Evolutionary conservation across 2,797 vertebrate genomes (phyloP), one percentile per base, ranked within the genome.

Genomic region (Pitangus sulphuratus): DNA sequence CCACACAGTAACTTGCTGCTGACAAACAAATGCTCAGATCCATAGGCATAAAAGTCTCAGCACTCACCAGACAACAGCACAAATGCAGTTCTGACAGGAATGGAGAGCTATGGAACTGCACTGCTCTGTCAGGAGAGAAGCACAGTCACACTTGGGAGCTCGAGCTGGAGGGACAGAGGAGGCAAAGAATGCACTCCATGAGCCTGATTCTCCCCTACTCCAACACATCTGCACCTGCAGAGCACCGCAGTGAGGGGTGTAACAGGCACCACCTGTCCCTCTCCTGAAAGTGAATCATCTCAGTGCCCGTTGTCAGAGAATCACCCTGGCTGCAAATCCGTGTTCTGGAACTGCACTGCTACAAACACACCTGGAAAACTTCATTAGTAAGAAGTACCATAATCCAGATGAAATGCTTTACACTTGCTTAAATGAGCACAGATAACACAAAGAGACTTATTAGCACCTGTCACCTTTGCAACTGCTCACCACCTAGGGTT

Each of bases 131-230:
- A 84, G 39, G 45, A 61, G 44, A 72, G 17, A 22, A 33, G 44
- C 31, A 37, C 5, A 3, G 53, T 48, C 2, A 3, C 14, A 5
- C 30, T 25, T 0, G 0, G 30, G 58, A 30, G 33, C 30, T 35
- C 30, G 17, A 42, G 15, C 2, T 1, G 10, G 3, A 8, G 8
- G 10, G 12, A 25, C 11, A 31, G n/a, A 6, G 13, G 24, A 85
- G 17, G 18, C 72, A 26, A 17, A 54, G 15, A 51, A 25, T 2
- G 2, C 18, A 30, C 15, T 37, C 26, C 42, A 17, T 5, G 56
- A 70, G n/a, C 70, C 74, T 71, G 61, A 53, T 22, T 75, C 15
- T 47, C 13, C 30, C 17, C 37, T 24, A 37, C 39, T 20, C 39
- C 84, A 88, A 2, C 6, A 58, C 33, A 70, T 19, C 6, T 31